Evolutionary conservation across 2,888 invertebrate genomes (phyloP), one percentile per base, ranked within the genome.

Genomic region (Sipunculus nudus): DNA sequence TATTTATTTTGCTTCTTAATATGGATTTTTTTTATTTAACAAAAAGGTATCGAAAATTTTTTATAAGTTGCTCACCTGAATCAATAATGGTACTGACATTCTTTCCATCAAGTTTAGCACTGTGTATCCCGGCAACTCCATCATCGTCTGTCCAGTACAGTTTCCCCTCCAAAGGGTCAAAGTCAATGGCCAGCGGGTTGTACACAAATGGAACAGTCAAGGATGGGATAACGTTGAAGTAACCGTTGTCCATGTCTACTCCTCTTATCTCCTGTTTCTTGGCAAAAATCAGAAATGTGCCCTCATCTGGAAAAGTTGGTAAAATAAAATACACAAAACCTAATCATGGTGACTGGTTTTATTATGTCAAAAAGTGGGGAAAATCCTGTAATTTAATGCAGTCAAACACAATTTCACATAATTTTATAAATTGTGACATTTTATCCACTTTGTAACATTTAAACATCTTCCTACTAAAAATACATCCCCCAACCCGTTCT

Each of bases 91-190:
- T 90, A 74, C 89, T 88, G 41, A 90, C 88, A 2, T 89, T 86
- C 26, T 90, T 89, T 62, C 88, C 88, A 32, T 89, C 89, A 46
- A 92, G 85, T 49, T 88, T 88, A 1, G 89, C 88, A 31, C 79
- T 74, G 46, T 90, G 90, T 25, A 93, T 89, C 84, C 49, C 54
- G 21, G 90, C 89, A 50, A 89, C 87, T 4, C 69, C 70, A 77
- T 89, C 89, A 8, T 88, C 86, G 81, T 92, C 92, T 0, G 90
- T 88, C 93, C 93, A 93, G 85, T 89, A 93, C 58, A 93, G 85
- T 53, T 88, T 87, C 69, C 87, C 88, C 65, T 88, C 87, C 53
- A 16, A n/a, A 2, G 26, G 19, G 43, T 66, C 56, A 77, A 89
- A 90, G 75, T 91, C 91, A 59, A 94, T 85, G 70, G 89, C 88